Conservation (phyloP, 2,797 vertebrate genomes). For the Prionace glauca region DNA sequence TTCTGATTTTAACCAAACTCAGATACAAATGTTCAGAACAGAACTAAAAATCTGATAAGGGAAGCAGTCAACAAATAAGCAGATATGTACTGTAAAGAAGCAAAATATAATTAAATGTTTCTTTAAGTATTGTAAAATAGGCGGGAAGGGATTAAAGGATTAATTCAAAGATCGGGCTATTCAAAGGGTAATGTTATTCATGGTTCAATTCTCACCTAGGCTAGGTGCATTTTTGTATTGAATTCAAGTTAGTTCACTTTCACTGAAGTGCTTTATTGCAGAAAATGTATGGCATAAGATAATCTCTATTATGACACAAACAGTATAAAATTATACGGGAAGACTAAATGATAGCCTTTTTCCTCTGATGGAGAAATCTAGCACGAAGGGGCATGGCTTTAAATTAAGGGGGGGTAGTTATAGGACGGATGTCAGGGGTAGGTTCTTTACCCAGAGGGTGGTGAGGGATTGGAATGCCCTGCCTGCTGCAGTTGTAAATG, state of each 20-base stretch:
- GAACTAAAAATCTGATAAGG: neutral
- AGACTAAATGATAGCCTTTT: neutral
- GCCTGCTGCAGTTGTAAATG: too few species aligned
- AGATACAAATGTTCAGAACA: neutral
- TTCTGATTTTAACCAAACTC: neutral
- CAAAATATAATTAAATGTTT: neutral
- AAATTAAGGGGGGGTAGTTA: too few species aligned
- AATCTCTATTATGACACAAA: slow-evolving; percentile 4
- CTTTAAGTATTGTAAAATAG: slow-evolving; percentile 11
- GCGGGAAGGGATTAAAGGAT: slow-evolving; percentile 18
- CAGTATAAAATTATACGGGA: slow-evolving; percentile 1
- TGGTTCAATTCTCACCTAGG: neutral
- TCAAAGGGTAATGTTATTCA: slow-evolving; percentile 23
- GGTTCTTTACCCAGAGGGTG: too few species aligned
- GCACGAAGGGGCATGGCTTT: too few species aligned
- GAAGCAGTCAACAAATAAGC: neutral
- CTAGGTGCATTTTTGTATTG: slow-evolving; percentile 17
- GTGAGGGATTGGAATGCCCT: too few species aligned
- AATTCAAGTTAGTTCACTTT: neutral
- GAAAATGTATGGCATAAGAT: neutral
- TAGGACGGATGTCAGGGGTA: too few species aligned
- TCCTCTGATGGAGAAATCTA: too few species aligned
- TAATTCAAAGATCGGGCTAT: slow-evolving; percentile 15
- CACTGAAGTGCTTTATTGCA: neutral
- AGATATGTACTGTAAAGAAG: neutral